phyloP scores from a whole-genome alignment of 2,113 vertebrate genomes.

The Lichenostomus cassidix region DNA sequence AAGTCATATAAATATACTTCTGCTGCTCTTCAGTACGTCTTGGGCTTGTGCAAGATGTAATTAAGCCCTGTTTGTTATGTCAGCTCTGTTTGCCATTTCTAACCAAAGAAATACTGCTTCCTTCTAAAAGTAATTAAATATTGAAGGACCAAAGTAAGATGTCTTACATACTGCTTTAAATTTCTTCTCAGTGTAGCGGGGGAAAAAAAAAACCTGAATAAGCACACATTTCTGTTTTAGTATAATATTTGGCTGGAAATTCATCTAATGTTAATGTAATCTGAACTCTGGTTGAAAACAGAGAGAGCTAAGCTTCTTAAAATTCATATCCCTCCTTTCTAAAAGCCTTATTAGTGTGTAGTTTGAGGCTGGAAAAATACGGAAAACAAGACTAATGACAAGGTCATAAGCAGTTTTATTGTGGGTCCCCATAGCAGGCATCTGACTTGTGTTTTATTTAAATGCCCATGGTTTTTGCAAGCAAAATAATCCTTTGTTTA shows the following conservation, averaged over 20 bases:
- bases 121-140: slow-evolving; percentile 54
- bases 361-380: slow-evolving; percentile 54
- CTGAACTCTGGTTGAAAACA: slow-evolving; percentile 60
- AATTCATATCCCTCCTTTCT: slow-evolving; percentile 62
- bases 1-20: not conserved
- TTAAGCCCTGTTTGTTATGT: slow-evolving; percentile 17
- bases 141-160: slow-evolving; percentile 37
- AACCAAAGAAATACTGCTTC: slow-evolving; percentile 27
- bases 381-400: slow-evolving; percentile 64
- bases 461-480: slow-evolving; percentile 35
- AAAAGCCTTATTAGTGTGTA: slow-evolving; percentile 66
- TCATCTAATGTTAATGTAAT: slow-evolving; percentile 54
- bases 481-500: slow-evolving; percentile 55
- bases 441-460: slow-evolving; percentile 53
- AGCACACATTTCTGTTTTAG: slow-evolving; percentile 36
- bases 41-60: slow-evolving; percentile 11
- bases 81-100: slow-evolving; percentile 25
- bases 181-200: not conserved
- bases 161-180: not conserved
- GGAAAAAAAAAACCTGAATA: not conserved
- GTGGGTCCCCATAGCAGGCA: slow-evolving; percentile 30
- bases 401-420: slow-evolving; percentile 60
- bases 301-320: slow-evolving; percentile 59
- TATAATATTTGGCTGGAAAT: slow-evolving; percentile 57
- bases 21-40: not conserved